A percentile compares a stretch with the other conserved stretches of the same genome.
Conservation (phyloP, 2,113 vertebrate genomes). For the Leucopsar rothschildi region DNA sequence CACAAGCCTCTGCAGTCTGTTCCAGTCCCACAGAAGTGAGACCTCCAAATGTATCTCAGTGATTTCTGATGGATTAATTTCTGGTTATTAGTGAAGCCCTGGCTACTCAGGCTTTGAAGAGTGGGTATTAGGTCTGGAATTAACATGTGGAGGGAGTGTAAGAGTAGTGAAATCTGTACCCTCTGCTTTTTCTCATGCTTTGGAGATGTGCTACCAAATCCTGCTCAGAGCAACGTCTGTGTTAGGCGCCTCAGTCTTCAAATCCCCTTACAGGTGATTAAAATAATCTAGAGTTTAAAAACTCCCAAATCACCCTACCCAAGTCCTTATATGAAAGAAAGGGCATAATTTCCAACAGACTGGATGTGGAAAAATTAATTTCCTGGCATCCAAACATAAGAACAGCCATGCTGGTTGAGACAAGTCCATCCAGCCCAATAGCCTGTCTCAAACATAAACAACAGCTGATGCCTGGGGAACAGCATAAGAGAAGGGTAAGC, state of each 20-base stretch:
- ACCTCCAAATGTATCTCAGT: fast-evolving
- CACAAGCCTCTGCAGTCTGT: neutral
- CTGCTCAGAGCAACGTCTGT: neutral
- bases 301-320: neutral
- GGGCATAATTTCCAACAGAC: conserved; percentile 11
- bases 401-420: conserved; percentile 44
- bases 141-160: neutral
- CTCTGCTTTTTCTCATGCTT: neutral
- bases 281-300: conserved; percentile 10
- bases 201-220: neutral
- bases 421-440: conserved; percentile 53
- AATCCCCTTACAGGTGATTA: conserved; percentile 16
- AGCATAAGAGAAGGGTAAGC: conserved; percentile 29
- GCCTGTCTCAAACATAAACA: conserved; percentile 47
- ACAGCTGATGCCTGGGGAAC: conserved; percentile 59
- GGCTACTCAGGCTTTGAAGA: neutral
- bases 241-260: neutral
- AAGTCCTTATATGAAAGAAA: conserved; percentile 30
- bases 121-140: neutral
- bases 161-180: neutral
- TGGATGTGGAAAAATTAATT: conserved; percentile 51
- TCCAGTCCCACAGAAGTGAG: neutral
- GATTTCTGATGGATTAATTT: neutral
- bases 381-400: conserved; percentile 41
- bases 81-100: neutral